Base-by-base conservation (phyloP, 2,888 invertebrate species). In the Glyphotaelius pellucidus region DNA sequence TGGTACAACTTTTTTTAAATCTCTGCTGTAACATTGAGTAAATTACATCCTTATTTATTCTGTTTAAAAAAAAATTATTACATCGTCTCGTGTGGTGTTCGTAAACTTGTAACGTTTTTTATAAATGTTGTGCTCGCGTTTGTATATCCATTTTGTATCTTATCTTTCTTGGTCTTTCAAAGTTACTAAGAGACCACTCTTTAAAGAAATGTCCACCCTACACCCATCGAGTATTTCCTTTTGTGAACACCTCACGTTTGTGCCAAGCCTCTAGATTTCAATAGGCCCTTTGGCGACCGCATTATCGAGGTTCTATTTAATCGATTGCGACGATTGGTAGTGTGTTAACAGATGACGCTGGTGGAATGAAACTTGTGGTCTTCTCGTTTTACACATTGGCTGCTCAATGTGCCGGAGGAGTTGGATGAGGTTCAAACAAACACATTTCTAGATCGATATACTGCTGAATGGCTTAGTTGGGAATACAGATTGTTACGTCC, bases 301-400 rank as follows among this genome's bases (percentile, higher is more conserved):
- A 47, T 86, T 86, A 42, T 15, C 30, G 86, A 85, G 86, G 38
- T 86, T 42, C 42, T 25, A 86, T 86, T 38, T 86, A 86, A 86
- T 42, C 86, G 86, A 86, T 86, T 4, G 86, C 25, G 86, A 86
- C 86, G 42, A 47, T 86, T 15, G 86, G 86, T 14, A 35, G 86
- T 30, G 47, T 25, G 42, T 86, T 38, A 86, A 86, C 47, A 86
- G 86, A 42, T 86, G 86, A 47, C 42, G 86, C 86, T 35, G 4
- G 86, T 2, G 42, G 38, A 86, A 86, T 42, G 42, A 42, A 30
- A 42, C 5, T 12, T 30, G 86, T 42, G 35, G 25, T 14, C 47
- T n/a, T 30, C 42, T n/a, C 86, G 30, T 47, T 14, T 30, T 30
- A 12, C 85, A 11, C 85, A 85, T 85, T 85, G 47, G 86, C 30